Conservation (phyloP, 2,797 vertebrate species). For the Esox masquinongy region DNA sequence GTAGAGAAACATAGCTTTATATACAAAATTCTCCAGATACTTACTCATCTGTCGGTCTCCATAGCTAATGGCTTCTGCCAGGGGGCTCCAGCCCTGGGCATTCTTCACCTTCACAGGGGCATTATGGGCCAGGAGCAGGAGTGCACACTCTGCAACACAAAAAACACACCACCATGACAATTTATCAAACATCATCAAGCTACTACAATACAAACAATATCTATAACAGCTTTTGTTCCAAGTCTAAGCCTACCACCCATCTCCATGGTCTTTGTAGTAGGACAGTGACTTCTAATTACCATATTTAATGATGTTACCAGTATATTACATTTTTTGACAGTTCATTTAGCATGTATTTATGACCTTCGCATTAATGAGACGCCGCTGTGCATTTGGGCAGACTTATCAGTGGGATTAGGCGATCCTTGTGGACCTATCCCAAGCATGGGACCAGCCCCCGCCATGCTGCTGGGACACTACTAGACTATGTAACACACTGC, state of each 20-base stretch:
- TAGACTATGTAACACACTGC: background rate
- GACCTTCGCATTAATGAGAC: background rate
- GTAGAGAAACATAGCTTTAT: background rate
- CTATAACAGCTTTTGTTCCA: background rate
- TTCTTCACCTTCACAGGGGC: slow-evolving; percentile 97
- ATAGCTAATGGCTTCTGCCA: slow-evolving; percentile 97
- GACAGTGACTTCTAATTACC: background rate
- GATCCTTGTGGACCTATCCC: slow-evolving; percentile 9
- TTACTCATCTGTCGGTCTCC: slow-evolving; percentile 97
- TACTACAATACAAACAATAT: background rate
- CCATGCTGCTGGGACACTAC: slow-evolving; percentile 6
- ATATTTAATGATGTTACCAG: background rate
- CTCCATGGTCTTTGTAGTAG: background rate
- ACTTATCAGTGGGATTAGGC: background rate
- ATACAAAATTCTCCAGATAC: slow-evolving; percentile 22
- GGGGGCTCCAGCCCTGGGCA: slow-evolving; percentile 95
- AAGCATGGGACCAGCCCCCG: background rate
- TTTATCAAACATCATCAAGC: background rate
- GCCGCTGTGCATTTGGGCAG: background rate
- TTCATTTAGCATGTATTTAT: background rate
- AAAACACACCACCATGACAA: background rate
- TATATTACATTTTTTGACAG: background rate
- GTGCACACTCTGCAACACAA: slow-evolving; percentile 86
- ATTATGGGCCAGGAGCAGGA: slow-evolving; percentile 92
- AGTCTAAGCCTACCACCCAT: background rate